Base-by-base conservation (phyloP, 2,888 invertebrate genomes). In the Macaria notata region DNA sequence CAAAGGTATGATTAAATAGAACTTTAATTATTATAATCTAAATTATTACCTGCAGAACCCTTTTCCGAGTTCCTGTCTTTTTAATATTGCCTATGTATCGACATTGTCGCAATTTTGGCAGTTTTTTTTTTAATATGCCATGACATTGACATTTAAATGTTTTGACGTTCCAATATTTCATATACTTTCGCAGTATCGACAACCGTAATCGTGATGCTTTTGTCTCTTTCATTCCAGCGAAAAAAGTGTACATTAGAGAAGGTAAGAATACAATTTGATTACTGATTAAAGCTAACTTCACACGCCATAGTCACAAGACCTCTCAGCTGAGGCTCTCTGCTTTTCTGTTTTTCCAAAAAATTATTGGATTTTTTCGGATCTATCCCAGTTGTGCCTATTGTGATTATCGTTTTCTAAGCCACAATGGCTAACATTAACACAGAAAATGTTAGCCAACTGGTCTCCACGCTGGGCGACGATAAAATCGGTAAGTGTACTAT, bases 381-480 rank as follows among this genome's bases (percentile, higher is more conserved):
- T 68, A 72, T 65, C 73, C 71, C 72, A 66, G 66, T 69, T 71
- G 65, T 63, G 71, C 66, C 68, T 68, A 61, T 65, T 70, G 71
- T 66, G 62, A 60, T 65, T 70, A 72, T 71, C 63, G 66, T 72
- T 67, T 72, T 68, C 71, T 48, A 75, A 83, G 88, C 88, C 88
- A 88, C 83, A 84, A 92, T 92, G 91, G 89, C 91, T 86, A 83
- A 88, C 70, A 76, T 92, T 61, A 92, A 93, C 78, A 94, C 95
- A 68, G 94, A 94, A 75, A 94, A 88, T 78, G 88, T 89, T 66
- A 85, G 80, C 68, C 81, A 95, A 75, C 94, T 96, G 61, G 95
- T 96, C 66, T 94, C 95, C 55, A 92, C 94, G 70, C 84, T 96
- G 78, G 96, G 96, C 71, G 96, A 97, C 76, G 96, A 96, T 76